phyloP scores from a whole-genome alignment of 2,797 vertebrate species.

The Trematomus bernacchii region DNA sequence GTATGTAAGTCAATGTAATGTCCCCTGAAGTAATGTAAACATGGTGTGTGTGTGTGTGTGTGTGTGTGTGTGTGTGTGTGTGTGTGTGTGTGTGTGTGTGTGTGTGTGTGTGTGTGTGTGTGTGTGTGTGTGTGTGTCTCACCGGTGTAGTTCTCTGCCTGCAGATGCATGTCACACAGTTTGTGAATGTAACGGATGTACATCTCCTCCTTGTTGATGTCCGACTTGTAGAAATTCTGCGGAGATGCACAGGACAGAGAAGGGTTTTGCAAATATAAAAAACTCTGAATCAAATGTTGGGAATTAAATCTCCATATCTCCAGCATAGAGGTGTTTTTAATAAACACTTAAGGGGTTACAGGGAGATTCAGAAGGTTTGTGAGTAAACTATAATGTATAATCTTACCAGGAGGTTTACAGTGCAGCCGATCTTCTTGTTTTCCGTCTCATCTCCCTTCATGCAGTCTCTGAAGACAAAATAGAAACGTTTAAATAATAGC shows the following conservation, averaged over 20 bases:
- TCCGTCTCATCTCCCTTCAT: conserved; percentile 99
- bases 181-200: conserved; percentile 99
- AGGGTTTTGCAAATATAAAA: too few relatives aligned
- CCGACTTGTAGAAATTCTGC: conserved; percentile 99
- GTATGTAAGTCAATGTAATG: too few relatives aligned
- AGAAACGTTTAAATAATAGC: too few relatives aligned
- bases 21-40: too few relatives aligned
- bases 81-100: too few relatives aligned
- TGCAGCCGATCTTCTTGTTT: conserved; percentile 98
- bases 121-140: conserved; percentile 24
- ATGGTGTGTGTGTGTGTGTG: too few relatives aligned
- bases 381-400: conserved; percentile 17
- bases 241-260: background rate
- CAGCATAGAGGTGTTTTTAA: too few relatives aligned
- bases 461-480: conserved; percentile 88
- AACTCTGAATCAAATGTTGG: too few relatives aligned
- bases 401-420: conserved; percentile 96
- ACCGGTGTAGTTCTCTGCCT: conserved; percentile 99
- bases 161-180: conserved; percentile 97
- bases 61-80: too few relatives aligned
- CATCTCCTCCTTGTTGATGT: conserved; percentile 99
- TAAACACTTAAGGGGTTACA: too few relatives aligned
- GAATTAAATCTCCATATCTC: too few relatives aligned
- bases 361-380: background rate
- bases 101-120: background rate